A percentile compares a stretch with the other conserved stretches of the same genome.
Conservation (phyloP, 2,113 vertebrate species). For the Cranoglanis bouderius region DNA sequence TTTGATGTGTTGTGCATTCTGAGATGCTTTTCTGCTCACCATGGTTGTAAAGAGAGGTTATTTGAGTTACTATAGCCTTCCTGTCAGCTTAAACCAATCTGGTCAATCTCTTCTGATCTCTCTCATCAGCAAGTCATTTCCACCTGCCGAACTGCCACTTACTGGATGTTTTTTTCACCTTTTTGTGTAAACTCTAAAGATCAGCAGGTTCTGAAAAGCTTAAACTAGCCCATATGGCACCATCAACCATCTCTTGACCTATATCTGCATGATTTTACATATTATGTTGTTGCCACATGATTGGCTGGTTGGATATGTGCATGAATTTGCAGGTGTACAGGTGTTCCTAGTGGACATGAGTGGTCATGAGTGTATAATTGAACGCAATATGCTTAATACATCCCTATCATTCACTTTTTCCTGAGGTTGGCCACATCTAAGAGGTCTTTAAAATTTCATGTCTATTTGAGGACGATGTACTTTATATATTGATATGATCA, state of each 20-base stretch:
- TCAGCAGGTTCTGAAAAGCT: neutral
- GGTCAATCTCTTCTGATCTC: no score
- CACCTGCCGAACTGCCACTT: neutral
- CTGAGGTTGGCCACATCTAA: no score
- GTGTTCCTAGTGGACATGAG: no score
- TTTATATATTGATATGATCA: neutral
- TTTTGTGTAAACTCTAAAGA: neutral
- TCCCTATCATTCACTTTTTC: no score
- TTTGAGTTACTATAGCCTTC: neutral
- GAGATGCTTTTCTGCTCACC: neutral
- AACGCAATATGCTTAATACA: no score
- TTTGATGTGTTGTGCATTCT: neutral
- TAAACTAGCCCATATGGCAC: neutral
- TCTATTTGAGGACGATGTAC: neutral
- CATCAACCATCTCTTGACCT: neutral
- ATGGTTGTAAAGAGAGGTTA: neutral
- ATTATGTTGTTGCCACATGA: neutral
- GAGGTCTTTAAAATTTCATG: neutral
- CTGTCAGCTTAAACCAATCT: neutral
- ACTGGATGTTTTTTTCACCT: neutral
- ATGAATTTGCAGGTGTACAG: no score
- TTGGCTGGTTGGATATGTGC: no score
- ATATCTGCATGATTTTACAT: neutral
- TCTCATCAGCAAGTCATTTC: neutral
- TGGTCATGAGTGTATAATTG: no score